Conservation (phyloP, 2,888 invertebrate species). For the Agrochola lota region DNA sequence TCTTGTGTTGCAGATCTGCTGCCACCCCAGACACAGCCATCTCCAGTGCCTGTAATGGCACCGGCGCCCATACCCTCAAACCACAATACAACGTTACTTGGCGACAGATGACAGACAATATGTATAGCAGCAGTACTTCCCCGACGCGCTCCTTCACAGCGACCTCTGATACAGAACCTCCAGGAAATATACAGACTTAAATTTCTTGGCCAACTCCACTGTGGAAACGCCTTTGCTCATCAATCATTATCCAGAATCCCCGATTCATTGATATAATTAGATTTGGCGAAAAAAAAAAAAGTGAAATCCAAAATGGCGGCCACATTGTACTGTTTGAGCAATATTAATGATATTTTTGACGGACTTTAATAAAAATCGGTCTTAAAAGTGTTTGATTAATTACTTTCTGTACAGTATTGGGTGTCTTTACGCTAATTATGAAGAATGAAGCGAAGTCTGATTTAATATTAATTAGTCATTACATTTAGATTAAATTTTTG, state of each 20-base stretch:
- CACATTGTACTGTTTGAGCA: constrained; percentile 56
- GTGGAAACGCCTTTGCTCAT: constrained; percentile 70
- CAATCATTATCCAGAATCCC: constrained; percentile 79
- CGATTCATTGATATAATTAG: constrained; percentile 84
- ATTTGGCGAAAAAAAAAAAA: constrained; percentile 69
- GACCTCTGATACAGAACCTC: background rate
- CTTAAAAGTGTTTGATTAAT: constrained; percentile 63
- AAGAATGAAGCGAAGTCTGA: constrained; percentile 43
- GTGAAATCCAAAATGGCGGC: constrained; percentile 50
- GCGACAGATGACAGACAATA: too few species aligned
- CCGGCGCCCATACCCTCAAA: background rate
- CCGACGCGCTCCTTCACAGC: too few species aligned
- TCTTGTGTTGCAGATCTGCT: background rate
- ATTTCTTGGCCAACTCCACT: background rate
- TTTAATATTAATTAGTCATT: constrained; percentile 53
- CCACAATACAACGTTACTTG: background rate
- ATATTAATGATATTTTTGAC: constrained; percentile 67
- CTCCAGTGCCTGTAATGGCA: background rate
- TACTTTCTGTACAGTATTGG: constrained; percentile 54
- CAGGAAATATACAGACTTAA: constrained; percentile 1
- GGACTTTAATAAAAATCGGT: constrained; percentile 53
- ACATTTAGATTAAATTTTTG: constrained; percentile 54
- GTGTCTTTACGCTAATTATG: constrained; percentile 60
- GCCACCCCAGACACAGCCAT: background rate
- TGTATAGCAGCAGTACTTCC: background rate